These are phyloP conservation scores for Triops cancriformis DNA, from an alignment of 1,140 invertebrate species.

Conservation along the genomic window DNA sequence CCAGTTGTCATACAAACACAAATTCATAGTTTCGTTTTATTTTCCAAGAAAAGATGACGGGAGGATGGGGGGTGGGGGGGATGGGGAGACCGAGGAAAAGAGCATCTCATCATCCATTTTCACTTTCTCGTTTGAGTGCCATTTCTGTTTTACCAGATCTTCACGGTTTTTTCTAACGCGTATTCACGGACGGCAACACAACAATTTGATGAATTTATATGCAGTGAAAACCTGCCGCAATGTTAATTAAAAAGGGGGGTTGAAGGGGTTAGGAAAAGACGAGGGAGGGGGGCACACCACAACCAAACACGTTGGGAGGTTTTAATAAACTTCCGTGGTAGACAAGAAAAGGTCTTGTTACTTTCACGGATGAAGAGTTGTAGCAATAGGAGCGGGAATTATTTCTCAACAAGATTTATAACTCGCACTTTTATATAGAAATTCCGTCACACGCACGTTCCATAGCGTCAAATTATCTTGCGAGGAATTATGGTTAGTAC, in stretches of 20 bases:
- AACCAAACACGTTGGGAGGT: not conserved
- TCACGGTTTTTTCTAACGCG: not conserved
- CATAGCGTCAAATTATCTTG: not conserved
- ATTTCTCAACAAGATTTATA: not conserved
- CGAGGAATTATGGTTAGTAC: not conserved
- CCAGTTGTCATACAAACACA: conserved; percentile 13
- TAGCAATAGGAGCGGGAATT: not conserved
- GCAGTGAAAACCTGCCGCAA: not conserved
- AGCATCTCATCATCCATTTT: not conserved
- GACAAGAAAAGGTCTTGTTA: not conserved
- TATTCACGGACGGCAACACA: conserved; percentile 12
- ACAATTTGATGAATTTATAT: conserved; percentile 2
- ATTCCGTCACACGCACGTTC: not conserved
- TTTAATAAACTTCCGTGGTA: not conserved
- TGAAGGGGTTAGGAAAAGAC: not conserved
- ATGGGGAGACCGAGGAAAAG: not conserved
- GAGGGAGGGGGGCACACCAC: not conserved
- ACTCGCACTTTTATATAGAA: not conserved
- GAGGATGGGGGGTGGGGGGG: not conserved
- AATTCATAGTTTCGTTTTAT: not conserved
- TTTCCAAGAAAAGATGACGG: not conserved
- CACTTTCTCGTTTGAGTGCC: not conserved
- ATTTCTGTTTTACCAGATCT: not conserved
- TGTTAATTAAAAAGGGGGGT: conserved; percentile 6
- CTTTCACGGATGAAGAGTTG: not conserved